These are phyloP conservation scores for Micronycteris hirsuta DNA, from an alignment of 2,113 vertebrate genomes.

Conservation along the genomic window DNA sequence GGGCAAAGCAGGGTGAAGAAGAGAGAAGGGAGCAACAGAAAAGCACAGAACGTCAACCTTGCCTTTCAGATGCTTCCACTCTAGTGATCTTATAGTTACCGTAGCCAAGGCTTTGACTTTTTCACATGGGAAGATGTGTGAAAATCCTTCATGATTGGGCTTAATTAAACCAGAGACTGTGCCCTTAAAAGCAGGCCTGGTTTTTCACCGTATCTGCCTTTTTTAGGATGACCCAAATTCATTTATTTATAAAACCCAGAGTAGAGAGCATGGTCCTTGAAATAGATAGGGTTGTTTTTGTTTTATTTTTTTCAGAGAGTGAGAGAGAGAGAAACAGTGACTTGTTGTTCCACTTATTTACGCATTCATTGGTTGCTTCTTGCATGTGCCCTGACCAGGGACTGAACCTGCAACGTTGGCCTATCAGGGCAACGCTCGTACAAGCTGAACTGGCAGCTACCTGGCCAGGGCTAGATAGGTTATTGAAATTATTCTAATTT, in stretches of 20 bases:
- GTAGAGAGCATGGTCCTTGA: neutral
- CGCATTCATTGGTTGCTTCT: neutral
- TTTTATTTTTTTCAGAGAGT: no score
- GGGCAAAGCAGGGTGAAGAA: neutral
- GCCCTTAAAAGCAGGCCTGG: neutral
- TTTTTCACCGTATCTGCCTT: neutral
- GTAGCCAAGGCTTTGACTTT: neutral
- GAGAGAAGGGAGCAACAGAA: neutral
- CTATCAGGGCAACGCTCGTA: no score
- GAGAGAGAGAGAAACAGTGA: no score
- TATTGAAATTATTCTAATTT: neutral
- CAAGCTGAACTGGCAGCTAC: no score
- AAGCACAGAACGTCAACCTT: neutral
- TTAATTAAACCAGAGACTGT: neutral
- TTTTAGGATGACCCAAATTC: neutral
- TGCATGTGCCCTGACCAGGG: no score
- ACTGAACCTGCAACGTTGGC: no score
- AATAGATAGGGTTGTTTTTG: neutral
- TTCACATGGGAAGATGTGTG: neutral
- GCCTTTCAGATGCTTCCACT: neutral
- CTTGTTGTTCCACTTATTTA: no score
- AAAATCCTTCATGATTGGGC: neutral
- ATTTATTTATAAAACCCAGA: neutral
- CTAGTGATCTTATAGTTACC: no score
- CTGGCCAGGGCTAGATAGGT: neutral